Percentiles rank a stretch among this genome's conserved stretches.
phyloP scores from a whole-genome alignment of 2,888 invertebrate species.

The Noctua janthina region DNA sequence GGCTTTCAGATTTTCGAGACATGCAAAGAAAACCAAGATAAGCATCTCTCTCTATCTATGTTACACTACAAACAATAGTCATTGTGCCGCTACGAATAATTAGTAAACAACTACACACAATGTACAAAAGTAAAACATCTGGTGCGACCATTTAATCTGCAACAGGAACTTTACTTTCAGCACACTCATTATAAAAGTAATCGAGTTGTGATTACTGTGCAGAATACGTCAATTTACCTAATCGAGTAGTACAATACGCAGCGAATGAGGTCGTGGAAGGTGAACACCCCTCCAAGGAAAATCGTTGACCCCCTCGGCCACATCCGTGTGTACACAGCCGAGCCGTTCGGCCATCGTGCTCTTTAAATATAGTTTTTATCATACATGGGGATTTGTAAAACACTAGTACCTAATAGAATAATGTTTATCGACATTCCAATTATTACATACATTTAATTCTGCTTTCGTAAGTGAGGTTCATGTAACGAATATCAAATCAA shows the following conservation, averaged over 20 bases:
- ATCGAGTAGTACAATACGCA: slow-evolving; percentile 72
- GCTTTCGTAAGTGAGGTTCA: not conserved
- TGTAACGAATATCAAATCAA: slow-evolving; percentile 34
- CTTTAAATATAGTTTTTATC: slow-evolving; percentile 46
- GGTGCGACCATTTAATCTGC: slow-evolving; percentile 24
- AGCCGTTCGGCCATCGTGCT: slow-evolving; percentile 51
- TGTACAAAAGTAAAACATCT: slow-evolving; percentile 57
- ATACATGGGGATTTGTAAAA: slow-evolving; percentile 39
- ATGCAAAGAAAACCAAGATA: slow-evolving; percentile 26
- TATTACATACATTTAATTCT: not conserved
- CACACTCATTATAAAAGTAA: slow-evolving; percentile 33
- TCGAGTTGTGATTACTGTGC: slow-evolving; percentile 45
- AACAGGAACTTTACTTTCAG: slow-evolving; percentile 33
- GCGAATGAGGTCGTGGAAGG: slow-evolving; percentile 83
- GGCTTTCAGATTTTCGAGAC: slow-evolving; percentile 33
- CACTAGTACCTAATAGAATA: slow-evolving; percentile 4
- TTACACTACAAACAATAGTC: slow-evolving; percentile 52
- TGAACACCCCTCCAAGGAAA: slow-evolving; percentile 89
- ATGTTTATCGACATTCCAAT: slow-evolving; percentile 16
- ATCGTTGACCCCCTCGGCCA: slow-evolving; percentile 85
- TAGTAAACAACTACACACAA: slow-evolving; percentile 58
- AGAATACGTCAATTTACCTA: slow-evolving; percentile 65
- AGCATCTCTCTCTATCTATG: slow-evolving; percentile 35
- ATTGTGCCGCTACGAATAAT: slow-evolving; percentile 57
- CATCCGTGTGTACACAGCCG: slow-evolving; percentile 77